phyloP scores from a whole-genome alignment of 2,113 vertebrate genomes.

The Gobius niger region DNA sequence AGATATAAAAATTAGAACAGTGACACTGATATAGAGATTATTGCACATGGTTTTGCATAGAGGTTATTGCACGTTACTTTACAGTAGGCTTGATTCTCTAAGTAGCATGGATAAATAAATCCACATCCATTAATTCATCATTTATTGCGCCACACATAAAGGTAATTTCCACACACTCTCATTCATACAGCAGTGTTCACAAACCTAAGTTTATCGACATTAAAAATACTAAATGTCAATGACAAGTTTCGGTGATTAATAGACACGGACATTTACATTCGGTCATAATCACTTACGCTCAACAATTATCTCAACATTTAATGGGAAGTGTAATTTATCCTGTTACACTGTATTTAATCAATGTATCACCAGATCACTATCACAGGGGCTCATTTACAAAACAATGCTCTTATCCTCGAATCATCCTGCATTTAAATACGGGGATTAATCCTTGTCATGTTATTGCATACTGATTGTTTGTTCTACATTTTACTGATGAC shows the following conservation, averaged over 20 bases:
- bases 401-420: background rate
- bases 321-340: slow-evolving; percentile 4
- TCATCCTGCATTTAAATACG: background rate
- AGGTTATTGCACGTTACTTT: too few species aligned
- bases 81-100: too few species aligned
- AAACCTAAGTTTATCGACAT: too few species aligned
- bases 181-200: too few species aligned
- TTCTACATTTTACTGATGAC: background rate
- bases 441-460: slow-evolving; percentile 7
- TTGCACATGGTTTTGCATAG: too few species aligned
- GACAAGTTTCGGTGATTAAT: background rate
- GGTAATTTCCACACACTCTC: too few species aligned
- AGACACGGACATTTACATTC: background rate
- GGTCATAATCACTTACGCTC: background rate
- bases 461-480: background rate
- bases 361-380: slow-evolving; percentile 7
- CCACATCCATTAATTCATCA: too few species aligned
- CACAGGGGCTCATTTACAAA: slow-evolving; percentile 1
- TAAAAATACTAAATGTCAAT: background rate
- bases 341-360: slow-evolving; percentile 1
- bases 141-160: too few species aligned
- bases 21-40: too few species aligned
- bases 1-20: too few species aligned
- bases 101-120: too few species aligned
- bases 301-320: slow-evolving; percentile 6